Conservation (phyloP, 2,797 vertebrate genomes). For the Betta splendens region DNA sequence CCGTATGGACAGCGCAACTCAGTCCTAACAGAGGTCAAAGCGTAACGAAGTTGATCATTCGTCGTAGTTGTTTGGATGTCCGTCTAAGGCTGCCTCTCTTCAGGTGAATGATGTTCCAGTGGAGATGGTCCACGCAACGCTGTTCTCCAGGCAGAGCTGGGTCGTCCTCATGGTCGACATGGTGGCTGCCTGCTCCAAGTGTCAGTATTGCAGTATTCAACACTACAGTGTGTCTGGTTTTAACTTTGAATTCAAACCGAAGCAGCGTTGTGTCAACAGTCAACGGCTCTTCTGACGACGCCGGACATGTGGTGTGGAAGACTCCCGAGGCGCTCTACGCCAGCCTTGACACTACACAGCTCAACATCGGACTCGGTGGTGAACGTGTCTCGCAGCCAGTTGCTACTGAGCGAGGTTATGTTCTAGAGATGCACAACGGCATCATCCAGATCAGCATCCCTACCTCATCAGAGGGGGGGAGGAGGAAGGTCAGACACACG, state of each 20-base stretch:
- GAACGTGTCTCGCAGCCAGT: conserved; percentile 29
- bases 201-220: conserved; percentile 56
- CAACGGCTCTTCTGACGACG: conserved; percentile 48
- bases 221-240: too few relatives aligned
- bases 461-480: conserved; percentile 56
- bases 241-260: too few relatives aligned
- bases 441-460: conserved; percentile 62
- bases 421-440: conserved; percentile 13
- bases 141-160: conserved; percentile 83
- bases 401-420: conserved; percentile 43
- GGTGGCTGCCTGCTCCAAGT: conserved; percentile 76
- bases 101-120: conserved; percentile 68
- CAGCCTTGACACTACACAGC: not conserved
- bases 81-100: not conserved
- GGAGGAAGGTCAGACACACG: conserved; percentile 64
- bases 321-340: conserved; percentile 56
- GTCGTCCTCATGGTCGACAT: conserved; percentile 81
- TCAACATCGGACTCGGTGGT: conserved; percentile 55
- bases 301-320: conserved; percentile 51
- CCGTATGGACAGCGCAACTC: conserved; percentile 78
- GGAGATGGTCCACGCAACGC: conserved; percentile 66
- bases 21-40: conserved; percentile 54
- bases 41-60: too few relatives aligned
- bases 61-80: too few relatives aligned
- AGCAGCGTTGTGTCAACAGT: conserved; percentile 33